phyloP scores from a whole-genome alignment of 2,888 invertebrate species.

The Calliphora vomitoria region DNA sequence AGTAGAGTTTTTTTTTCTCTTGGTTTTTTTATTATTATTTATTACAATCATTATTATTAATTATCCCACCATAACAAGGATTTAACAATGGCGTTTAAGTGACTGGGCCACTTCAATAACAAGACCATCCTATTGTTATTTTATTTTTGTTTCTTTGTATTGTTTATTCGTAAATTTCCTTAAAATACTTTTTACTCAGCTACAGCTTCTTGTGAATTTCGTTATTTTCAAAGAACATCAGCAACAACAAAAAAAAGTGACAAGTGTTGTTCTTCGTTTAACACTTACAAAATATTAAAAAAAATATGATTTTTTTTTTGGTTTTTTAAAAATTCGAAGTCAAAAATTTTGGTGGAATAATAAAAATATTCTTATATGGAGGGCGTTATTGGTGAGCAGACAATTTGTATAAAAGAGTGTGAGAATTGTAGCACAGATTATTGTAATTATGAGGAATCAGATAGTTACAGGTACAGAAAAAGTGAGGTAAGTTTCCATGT shows the following conservation, averaged over 20 bases:
- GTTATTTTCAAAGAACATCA: not conserved
- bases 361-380: not conserved
- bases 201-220: conserved; percentile 44
- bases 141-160: not conserved
- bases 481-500: too few species aligned
- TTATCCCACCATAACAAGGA: conserved; percentile 68
- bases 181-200: too few species aligned
- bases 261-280: conserved; percentile 54
- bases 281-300: conserved; percentile 42
- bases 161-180: not conserved
- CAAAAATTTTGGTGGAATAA: not conserved
- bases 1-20: conserved; percentile 20
- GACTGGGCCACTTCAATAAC: conserved; percentile 65
- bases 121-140: conserved; percentile 41
- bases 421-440: not conserved
- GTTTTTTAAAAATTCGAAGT: not conserved
- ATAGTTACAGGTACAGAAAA: conserved; percentile 8
- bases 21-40: conserved; percentile 29
- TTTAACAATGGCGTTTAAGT: conserved; percentile 61
- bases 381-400: conserved; percentile 48
- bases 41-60: conserved; percentile 69
- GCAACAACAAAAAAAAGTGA: conserved; percentile 32
- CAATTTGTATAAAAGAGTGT: not conserved
- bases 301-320: not conserved
- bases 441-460: not conserved